A percentile compares a stretch with the other conserved stretches of the same genome.
phyloP scores from a whole-genome alignment of 2,113 vertebrate genomes.

The Bujurquina vittata region DNA sequence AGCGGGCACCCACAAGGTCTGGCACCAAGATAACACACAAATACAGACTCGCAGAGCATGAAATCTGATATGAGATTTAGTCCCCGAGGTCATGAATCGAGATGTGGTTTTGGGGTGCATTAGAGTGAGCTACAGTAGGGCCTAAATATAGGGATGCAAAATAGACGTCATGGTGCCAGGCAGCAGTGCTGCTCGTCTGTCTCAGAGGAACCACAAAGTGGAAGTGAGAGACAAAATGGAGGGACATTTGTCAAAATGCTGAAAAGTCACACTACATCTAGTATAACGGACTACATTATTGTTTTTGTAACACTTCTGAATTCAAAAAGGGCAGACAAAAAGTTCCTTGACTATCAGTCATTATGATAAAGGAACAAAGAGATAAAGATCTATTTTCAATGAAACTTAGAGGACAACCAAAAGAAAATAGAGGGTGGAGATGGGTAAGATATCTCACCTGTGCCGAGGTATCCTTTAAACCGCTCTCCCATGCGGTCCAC shows the following conservation, averaged over 20 bases:
- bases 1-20: conserved; percentile 29
- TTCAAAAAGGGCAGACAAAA: background rate
- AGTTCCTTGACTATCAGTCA: background rate
- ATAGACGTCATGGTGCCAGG: conserved; percentile 6
- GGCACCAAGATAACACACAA: conserved; percentile 20
- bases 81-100: conserved; percentile 45
- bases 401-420: background rate
- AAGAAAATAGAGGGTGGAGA: background rate
- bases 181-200: conserved; percentile 2
- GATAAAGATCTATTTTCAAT: background rate
- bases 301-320: background rate
- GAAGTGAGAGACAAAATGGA: conserved; percentile 55
- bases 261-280: background rate
- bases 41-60: conserved; percentile 6
- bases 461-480: conserved; percentile 89
- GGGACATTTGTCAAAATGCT: background rate
- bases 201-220: conserved; percentile 50
- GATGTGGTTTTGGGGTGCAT: conserved; percentile 52
- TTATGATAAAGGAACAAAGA: background rate
- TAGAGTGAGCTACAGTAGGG: conserved; percentile 5
- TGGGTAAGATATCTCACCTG: conserved; percentile 82
- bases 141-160: conserved; percentile 50
- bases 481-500: conserved; percentile 87
- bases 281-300: background rate
- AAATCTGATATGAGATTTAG: conserved; percentile 44